Conservation (phyloP, 1,140 invertebrate species). For the Calephelis virginiensis region DNA sequence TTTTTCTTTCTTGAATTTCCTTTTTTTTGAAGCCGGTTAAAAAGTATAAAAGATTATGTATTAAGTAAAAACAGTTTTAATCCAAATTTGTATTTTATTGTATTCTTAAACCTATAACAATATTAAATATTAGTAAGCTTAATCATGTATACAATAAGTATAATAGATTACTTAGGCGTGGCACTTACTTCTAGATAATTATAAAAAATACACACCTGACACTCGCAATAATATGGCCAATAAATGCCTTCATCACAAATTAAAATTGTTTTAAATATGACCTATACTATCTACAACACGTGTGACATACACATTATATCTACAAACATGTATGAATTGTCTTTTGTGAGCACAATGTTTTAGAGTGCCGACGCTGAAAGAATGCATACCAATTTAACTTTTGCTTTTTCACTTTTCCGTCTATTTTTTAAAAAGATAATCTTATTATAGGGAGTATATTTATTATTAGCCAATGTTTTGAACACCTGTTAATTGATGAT, state of each 20-base stretch:
- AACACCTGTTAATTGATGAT: no score
- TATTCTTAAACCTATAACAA: slow-evolving; percentile 64
- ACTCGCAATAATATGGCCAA: slow-evolving; percentile 66
- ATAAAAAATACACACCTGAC: slow-evolving; percentile 69
- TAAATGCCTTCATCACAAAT: slow-evolving; percentile 74
- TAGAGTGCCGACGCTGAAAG: background rate
- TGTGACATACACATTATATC: slow-evolving; percentile 18
- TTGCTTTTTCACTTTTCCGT: no score
- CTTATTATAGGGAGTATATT: no score
- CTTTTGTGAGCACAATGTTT: slow-evolving; percentile 70
- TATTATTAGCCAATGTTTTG: no score
- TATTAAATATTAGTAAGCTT: slow-evolving; percentile 65
- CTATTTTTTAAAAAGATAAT: no score
- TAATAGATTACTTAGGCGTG: slow-evolving; percentile 71
- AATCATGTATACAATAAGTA: slow-evolving; percentile 56
- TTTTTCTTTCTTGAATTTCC: no score
- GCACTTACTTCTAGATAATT: slow-evolving; percentile 71
- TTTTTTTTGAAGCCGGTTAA: background rate
- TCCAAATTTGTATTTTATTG: slow-evolving; percentile 66
- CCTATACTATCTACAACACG: slow-evolving; percentile 36
- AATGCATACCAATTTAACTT: background rate
- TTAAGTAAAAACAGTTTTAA: slow-evolving; percentile 42
- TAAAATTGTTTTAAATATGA: slow-evolving; percentile 46
- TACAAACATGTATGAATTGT: slow-evolving; percentile 49
- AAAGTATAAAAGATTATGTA: background rate